phyloP scores from a whole-genome alignment of 2,797 vertebrate species.

The Peromyscus aztecus region DNA sequence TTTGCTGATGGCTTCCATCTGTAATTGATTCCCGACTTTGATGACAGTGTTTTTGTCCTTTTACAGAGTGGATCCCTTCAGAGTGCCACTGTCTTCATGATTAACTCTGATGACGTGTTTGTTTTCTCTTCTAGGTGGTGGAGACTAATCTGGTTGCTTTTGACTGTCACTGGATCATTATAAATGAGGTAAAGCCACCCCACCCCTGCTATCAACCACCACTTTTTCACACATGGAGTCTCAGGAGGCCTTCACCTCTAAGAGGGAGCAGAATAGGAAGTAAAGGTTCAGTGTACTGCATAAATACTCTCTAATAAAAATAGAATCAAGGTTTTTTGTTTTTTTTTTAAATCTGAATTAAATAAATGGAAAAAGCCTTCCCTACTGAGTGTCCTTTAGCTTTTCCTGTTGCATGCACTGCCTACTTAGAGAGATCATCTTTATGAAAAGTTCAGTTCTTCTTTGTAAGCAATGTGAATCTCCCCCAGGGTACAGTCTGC shows the following conservation, averaged over 20 bases:
- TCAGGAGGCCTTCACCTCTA: conserved; percentile 76
- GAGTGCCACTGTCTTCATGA: conserved; percentile 68
- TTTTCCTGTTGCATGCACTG: conserved; percentile 54
- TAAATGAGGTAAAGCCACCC: conserved; percentile 96
- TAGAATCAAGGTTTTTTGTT: conserved; percentile 37
- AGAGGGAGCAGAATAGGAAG: conserved; percentile 74
- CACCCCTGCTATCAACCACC: neutral
- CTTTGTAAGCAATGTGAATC: conserved; percentile 74
- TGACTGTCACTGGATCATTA: conserved; percentile 99
- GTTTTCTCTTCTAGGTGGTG: conserved; percentile 95
- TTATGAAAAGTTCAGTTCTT: conserved; percentile 47
- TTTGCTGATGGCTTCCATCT: conserved; percentile 73
- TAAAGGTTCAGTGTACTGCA: conserved; percentile 70
- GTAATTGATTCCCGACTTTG: conserved; percentile 70
- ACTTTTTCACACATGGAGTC: conserved; percentile 71
- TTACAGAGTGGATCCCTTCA: conserved; percentile 70
- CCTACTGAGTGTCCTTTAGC: conserved; percentile 52
- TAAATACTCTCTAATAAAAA: conserved; percentile 74
- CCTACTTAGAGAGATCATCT: conserved; percentile 56
- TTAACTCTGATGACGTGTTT: conserved; percentile 85
- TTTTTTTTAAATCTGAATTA: conserved; percentile 68
- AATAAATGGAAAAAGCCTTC: conserved; percentile 47
- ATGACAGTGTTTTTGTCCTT: conserved; percentile 53
- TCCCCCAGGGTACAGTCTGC: conserved; percentile 53
- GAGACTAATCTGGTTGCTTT: conserved; percentile 99